Base-by-base conservation (phyloP, 2,113 vertebrate genomes). In the Ictalurus punctatus region DNA sequence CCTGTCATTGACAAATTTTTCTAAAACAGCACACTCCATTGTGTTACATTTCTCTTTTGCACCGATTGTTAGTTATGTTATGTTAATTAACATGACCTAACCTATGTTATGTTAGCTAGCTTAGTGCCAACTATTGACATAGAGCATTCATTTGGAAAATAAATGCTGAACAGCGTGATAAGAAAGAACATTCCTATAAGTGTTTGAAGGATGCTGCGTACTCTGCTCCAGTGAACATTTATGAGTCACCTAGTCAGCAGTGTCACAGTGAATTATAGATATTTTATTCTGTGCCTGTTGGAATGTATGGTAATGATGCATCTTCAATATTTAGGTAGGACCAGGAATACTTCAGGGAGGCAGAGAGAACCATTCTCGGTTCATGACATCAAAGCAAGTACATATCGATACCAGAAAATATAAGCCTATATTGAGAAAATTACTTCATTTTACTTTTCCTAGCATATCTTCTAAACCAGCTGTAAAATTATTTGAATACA, bases 1-100 rank as follows among this genome's bases (percentile, higher is more conserved):
- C 79, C 48, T 52, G 23, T 54, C 12, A 82, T 82, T 56, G n/a
- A 82, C 17, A 30, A 81, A 81, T 56, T 54, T n/a, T 81, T 83
- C 25, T n/a, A 54, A 54, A 54, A 78, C 23, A 27, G 19, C 25
- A 79, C 44, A 27, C 44, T 54, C 52, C 27, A 34, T 34, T 58
- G 27, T 78, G 74, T 78, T 48, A 78, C 13, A 8, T 9, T 58
- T 16, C 21, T 25, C 10, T 63, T 83, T 12, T 63, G 3, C 40
- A 37, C 61, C 16, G 30, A 23, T 61, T 59, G 44, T 82, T n/a
- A 54, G 44, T 82, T n/a, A 54, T 44, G 0, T 78, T n/a, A 54
- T 82, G 9, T 61, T 58, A 59, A 8, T 83, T 54, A 79, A 79
- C 54, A 58, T 34, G 30, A 30, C 25, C 4, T 83, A 12, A 61